These are phyloP conservation scores for Abrostola triplasia DNA, from an alignment of 2,888 invertebrate genomes.

Conservation along the genomic window DNA sequence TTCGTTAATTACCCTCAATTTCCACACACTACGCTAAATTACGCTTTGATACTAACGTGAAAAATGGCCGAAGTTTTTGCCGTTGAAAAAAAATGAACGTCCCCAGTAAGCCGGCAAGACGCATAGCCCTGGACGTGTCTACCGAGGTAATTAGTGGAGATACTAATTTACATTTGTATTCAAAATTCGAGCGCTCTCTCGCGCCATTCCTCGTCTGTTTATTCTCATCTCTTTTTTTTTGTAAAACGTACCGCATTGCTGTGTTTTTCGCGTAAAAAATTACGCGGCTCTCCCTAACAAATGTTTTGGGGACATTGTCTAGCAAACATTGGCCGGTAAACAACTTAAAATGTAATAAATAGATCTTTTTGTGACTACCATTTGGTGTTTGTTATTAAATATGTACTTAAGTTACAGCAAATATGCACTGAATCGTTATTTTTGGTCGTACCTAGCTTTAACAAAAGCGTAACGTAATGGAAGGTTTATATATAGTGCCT, in stretches of 20 bases:
- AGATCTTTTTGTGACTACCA: slow-evolving; percentile 58
- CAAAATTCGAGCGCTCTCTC: slow-evolving; percentile 88
- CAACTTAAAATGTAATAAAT: slow-evolving; percentile 75
- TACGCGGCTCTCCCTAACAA: slow-evolving; percentile 82
- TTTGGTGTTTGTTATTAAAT: slow-evolving; percentile 41
- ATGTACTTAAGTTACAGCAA: slow-evolving; percentile 13
- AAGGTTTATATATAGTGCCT: too few relatives aligned
- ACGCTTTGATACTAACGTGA: slow-evolving; percentile 65
- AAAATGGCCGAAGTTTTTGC: slow-evolving; percentile 80
- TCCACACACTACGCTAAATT: slow-evolving; percentile 57
- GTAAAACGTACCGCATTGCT: slow-evolving; percentile 86
- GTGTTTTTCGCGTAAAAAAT: slow-evolving; percentile 87
- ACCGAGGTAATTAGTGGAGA: slow-evolving; percentile 87
- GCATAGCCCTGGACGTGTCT: slow-evolving; percentile 86
- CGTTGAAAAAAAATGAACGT: slow-evolving; percentile 81
- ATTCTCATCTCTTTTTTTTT: slow-evolving; percentile 85
- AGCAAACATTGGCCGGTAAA: slow-evolving; percentile 75
- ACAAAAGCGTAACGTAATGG: too few relatives aligned
- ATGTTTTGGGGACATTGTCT: slow-evolving; percentile 80
- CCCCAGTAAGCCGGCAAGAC: slow-evolving; percentile 85
- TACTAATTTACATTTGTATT: slow-evolving; percentile 89
- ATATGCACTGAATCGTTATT: neutral
- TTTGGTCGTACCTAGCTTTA: too few relatives aligned
- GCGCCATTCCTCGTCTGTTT: slow-evolving; percentile 87
- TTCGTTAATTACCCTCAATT: slow-evolving; percentile 58